Conservation (phyloP, 2,797 vertebrate genomes). For the Mormyrus proboscirostris region DNA sequence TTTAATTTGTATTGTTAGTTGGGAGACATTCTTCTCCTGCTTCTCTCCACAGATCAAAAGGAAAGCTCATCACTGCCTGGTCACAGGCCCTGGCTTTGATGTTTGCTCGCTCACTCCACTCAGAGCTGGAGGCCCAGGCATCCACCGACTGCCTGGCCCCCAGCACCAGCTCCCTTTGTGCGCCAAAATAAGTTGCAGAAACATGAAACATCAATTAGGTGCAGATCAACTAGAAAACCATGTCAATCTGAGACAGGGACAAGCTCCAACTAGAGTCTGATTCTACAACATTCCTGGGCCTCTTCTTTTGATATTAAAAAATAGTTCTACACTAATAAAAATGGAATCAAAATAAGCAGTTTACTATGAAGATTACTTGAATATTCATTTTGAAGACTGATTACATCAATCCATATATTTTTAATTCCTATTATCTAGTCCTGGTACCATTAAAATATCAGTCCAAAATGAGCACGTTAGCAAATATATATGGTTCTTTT, state of each 20-base stretch:
- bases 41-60: constrained; percentile 65
- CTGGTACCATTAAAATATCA: not conserved
- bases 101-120: constrained; percentile 49
- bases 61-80: constrained; percentile 57
- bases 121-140: constrained; percentile 40
- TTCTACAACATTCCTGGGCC: not conserved
- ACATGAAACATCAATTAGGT: constrained; percentile 35
- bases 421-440: not conserved
- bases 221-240: not conserved
- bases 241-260: not conserved
- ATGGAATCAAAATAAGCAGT: not conserved
- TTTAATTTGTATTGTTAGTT: constrained; percentile 56
- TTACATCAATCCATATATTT: not conserved
- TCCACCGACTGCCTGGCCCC: constrained; percentile 40
- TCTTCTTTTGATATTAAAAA: not conserved
- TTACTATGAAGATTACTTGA: not conserved
- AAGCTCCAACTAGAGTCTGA: not conserved
- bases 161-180: constrained; percentile 40
- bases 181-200: constrained; percentile 22
- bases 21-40: constrained; percentile 32
- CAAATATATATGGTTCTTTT: not conserved
- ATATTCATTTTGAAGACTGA: not conserved
- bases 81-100: constrained; percentile 64
- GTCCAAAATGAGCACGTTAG: not conserved
- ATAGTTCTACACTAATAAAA: not conserved